phyloP scores from a whole-genome alignment of 1,140 invertebrate genomes.

The Gonioctena quinquepunctata region DNA sequence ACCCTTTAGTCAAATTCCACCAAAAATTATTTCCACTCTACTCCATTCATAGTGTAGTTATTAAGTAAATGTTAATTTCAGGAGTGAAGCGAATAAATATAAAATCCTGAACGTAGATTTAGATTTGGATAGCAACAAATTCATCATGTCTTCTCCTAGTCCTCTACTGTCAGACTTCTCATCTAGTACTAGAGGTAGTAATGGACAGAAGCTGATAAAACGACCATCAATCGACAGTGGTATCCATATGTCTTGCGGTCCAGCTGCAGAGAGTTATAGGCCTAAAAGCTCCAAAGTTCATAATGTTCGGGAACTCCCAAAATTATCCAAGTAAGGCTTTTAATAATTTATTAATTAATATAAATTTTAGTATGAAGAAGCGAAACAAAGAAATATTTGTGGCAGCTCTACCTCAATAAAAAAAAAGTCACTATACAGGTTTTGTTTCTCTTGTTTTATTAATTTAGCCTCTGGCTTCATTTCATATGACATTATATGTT shows the following conservation, averaged over 20 bases:
- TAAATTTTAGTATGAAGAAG: too few relatives aligned
- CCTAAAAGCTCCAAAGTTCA: conserved; percentile 43
- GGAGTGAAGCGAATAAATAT: conserved; percentile 58
- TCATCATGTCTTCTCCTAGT: conserved; percentile 45
- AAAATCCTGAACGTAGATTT: conserved; percentile 55
- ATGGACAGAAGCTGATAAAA: conserved; percentile 66
- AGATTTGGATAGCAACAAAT: conserved; percentile 45
- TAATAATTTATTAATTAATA: too few relatives aligned
- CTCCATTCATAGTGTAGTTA: not conserved
- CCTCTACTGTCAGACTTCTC: conserved; percentile 48
- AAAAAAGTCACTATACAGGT: too few relatives aligned
- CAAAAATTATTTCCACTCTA: too few relatives aligned
- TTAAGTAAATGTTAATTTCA: conserved; percentile 31
- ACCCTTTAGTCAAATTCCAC: too few relatives aligned
- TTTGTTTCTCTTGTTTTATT: too few relatives aligned
- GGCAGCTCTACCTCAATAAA: too few relatives aligned
- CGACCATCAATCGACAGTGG: conserved; percentile 84
- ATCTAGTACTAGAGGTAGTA: conserved; percentile 40
- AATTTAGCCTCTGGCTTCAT: too few relatives aligned
- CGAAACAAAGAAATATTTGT: too few relatives aligned
- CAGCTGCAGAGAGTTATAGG: conserved; percentile 36
- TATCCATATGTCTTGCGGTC: conserved; percentile 72
- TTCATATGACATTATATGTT: too few relatives aligned
- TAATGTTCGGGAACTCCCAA: conserved; percentile 49
- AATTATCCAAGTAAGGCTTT: conserved; percentile 62